Evolutionary conservation across 2,888 invertebrate genomes (phyloP), one percentile per base, ranked within the genome.

Genomic region (Synanthedon andrenaeformis): DNA sequence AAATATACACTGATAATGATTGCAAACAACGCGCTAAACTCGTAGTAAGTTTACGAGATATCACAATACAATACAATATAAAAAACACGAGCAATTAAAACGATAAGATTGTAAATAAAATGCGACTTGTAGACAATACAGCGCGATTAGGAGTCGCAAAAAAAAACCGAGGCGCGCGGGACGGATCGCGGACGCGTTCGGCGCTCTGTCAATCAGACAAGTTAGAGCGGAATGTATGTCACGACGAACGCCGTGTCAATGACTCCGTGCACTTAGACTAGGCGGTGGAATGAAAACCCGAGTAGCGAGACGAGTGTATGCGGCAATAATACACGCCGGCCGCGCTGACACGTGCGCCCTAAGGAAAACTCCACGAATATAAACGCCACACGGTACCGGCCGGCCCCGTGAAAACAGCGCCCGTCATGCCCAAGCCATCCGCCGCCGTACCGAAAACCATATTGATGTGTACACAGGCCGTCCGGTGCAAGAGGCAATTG

Each of bases 201-300:
- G 64, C 73, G 74, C 71, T 70, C 79, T 74, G 79, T 79, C 82
- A 77, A 71, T 69, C 35, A 35, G 35, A 35, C 35, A 35, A 35
- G 35, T 35, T 72, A 66, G 59, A 64, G 72, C 74, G 73, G 84
- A 85, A 87, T 88, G 85, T 87, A 74, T 89, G 88, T 88, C 88
- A 89, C 72, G 79, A 62, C 35, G 10, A 63, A 63, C 72, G 75
- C 71, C 76, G 77, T 78, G 85, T 86, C 86, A 86, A 74, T 82
- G 86, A 85, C 85, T 78, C 72, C 70, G 72, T 35, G 35, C 70
- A 71, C 73, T 69, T 65, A 68, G 67, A 10, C 69, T 66, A 63
- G 59, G 54, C 62, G 35, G 63, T 64, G 62, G 64, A 62, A 65
- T 63, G 70, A 67, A 69, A 68, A 57, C n/a, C 49, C 45, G 11